Conservation (phyloP, 2,888 invertebrate species). For the Tricholauxania praeusta region DNA sequence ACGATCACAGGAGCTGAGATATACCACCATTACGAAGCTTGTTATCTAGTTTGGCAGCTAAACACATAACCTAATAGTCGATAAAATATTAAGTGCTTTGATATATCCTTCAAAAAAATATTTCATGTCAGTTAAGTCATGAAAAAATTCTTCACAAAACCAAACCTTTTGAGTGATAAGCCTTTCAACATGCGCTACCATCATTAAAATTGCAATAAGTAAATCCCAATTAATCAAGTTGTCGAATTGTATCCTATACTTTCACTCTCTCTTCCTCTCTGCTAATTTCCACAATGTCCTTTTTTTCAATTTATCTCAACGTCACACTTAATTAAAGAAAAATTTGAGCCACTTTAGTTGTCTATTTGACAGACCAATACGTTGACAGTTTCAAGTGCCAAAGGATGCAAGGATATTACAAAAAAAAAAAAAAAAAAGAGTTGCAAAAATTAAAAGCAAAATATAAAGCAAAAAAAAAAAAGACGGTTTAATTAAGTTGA, state of each 20-base stretch:
- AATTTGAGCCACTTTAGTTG: slow-evolving; percentile 50
- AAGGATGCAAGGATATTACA: slow-evolving; percentile 18
- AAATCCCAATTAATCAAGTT: slow-evolving; percentile 31
- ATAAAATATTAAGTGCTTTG: no score
- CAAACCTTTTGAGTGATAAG: not conserved
- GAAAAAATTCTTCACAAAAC: not conserved
- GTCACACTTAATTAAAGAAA: slow-evolving; percentile 50
- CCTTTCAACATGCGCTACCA: no score
- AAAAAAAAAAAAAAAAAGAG: slow-evolving; percentile 26
- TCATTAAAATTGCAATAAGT: not conserved
- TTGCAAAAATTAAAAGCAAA: slow-evolving; percentile 32
- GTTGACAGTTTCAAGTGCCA: slow-evolving; percentile 48
- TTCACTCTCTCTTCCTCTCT: not conserved
- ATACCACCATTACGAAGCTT: no score
- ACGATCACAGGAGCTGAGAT: no score
- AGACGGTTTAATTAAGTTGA: slow-evolving; percentile 51
- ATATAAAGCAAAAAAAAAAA: slow-evolving; percentile 30
- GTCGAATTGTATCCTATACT: slow-evolving; percentile 36
- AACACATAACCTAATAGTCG: no score
- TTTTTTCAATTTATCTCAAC: slow-evolving; percentile 13
- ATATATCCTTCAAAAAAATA: no score
- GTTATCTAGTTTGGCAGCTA: no score
- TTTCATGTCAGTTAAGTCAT: not conserved
- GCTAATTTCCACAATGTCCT: not conserved
- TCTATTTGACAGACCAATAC: slow-evolving; percentile 51